Percentiles rank a stretch among this genome's conserved stretches.
phyloP scores from a whole-genome alignment of 2,888 invertebrate genomes.

The Agapostemon virescens region DNA sequence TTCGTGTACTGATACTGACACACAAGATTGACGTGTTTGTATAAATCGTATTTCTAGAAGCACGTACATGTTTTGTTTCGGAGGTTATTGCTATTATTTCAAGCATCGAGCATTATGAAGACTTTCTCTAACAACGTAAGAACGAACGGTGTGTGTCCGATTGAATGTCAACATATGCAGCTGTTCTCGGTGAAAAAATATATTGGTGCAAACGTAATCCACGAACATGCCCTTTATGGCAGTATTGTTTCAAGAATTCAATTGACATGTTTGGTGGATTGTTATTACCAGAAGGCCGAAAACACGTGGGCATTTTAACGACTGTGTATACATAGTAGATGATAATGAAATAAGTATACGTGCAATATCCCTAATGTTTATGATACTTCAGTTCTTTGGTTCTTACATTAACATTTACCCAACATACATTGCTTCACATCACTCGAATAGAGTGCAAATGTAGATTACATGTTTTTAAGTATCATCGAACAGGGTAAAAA shows the following conservation, averaged over 20 bases:
- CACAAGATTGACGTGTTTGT: constrained; percentile 22
- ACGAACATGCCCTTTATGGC: constrained; percentile 26
- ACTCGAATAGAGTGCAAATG: constrained; percentile 13
- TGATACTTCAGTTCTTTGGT: constrained; percentile 51
- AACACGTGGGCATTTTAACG: constrained; percentile 64
- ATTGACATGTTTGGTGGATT: constrained; percentile 51
- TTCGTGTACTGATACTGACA: constrained; percentile 12
- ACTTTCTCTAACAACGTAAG: constrained; percentile 53
- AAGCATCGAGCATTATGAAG: constrained; percentile 63
- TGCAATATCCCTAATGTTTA: constrained; percentile 31
- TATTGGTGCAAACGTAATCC: constrained; percentile 31
- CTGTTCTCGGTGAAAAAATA: constrained; percentile 42
- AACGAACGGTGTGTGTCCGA: constrained; percentile 37
- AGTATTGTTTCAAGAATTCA: constrained; percentile 30
- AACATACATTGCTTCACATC: constrained; percentile 8
- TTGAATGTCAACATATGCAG: constrained; percentile 46
- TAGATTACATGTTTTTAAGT: constrained; percentile 38
- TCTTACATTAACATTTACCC: constrained; percentile 41
- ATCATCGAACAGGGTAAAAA: constrained; percentile 62
- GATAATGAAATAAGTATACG: constrained; percentile 47
- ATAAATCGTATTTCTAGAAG: constrained; percentile 18
- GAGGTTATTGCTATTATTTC: constrained; percentile 60
- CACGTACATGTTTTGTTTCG: constrained; percentile 34
- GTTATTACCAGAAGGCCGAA: constrained; percentile 42
- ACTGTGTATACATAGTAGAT: constrained; percentile 44